phyloP scores from a whole-genome alignment of 2,113 vertebrate genomes.

The Saguinus midas region DNA sequence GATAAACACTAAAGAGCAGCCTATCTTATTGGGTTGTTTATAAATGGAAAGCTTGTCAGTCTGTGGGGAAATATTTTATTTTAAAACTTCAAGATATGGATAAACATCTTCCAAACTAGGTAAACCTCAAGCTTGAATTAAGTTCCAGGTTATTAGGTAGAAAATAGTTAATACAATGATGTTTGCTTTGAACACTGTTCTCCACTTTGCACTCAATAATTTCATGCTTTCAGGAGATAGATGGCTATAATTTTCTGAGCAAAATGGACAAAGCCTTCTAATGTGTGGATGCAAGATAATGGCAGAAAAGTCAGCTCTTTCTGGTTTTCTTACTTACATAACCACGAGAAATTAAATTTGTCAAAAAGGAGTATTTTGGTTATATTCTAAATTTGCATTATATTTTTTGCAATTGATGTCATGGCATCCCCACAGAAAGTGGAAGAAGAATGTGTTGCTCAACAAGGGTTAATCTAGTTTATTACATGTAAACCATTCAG shows the following conservation, averaged over 20 bases:
- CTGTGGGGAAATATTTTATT: slow-evolving; percentile 63
- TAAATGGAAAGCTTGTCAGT: slow-evolving; percentile 68
- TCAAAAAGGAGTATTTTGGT: background rate
- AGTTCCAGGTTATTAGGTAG: background rate
- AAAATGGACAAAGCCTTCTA: slow-evolving; percentile 45
- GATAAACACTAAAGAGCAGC: slow-evolving; percentile 49
- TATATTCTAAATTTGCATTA: background rate
- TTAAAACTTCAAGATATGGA: slow-evolving; percentile 47
- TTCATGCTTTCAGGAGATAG: slow-evolving; percentile 41
- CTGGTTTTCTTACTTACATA: slow-evolving; percentile 26
- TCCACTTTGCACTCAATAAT: background rate
- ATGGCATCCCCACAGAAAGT: background rate
- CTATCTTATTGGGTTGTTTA: slow-evolving; percentile 28
- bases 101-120: slow-evolving; percentile 48
- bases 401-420: background rate
- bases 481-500: background rate
- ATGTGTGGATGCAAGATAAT: background rate
- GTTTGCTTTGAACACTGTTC: background rate
- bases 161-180: slow-evolving; percentile 55
- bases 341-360: slow-evolving; percentile 25
- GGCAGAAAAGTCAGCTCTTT: background rate
- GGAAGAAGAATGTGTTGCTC: background rate
- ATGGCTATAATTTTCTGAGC: background rate
- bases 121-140: slow-evolving; percentile 12
- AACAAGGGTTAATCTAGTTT: background rate